A percentile compares a stretch with the other conserved stretches of the same genome.
Evolutionary conservation across 2,113 vertebrate genomes (phyloP).

Genomic region (Uria lomvia): DNA sequence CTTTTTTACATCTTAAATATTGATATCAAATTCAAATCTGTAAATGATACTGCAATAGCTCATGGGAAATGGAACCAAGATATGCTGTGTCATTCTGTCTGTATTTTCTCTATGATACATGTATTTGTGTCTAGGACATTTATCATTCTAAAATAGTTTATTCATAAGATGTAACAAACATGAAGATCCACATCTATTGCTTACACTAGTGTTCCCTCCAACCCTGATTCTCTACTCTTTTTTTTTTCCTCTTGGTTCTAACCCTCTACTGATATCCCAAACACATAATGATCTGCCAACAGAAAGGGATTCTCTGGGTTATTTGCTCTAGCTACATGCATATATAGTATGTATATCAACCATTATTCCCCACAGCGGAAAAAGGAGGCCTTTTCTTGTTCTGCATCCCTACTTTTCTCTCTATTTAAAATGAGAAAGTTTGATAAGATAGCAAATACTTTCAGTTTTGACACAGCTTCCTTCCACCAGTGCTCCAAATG

Average conservation of each 20-base stretch:
- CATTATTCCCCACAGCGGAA: fast-evolving
- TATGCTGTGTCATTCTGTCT: not conserved
- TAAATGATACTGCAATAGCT: not conserved
- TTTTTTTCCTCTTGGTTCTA: not conserved
- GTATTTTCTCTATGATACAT: not conserved
- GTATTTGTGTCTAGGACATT: not conserved
- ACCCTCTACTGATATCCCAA: not conserved
- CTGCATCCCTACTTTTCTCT: not conserved
- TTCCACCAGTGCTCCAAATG: not conserved
- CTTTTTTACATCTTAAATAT: not conserved
- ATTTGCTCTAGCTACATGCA: not conserved
- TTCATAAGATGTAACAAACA: not conserved
- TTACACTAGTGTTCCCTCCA: not conserved
- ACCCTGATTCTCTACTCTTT: not conserved
- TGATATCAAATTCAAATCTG: not conserved
- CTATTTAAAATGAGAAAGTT: not conserved
- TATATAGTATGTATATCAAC: no score
- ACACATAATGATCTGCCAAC: not conserved
- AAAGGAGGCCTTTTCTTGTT: not conserved
- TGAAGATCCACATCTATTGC: not conserved
- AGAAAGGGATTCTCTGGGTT: not conserved
- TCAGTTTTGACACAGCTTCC: not conserved
- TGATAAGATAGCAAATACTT: not conserved
- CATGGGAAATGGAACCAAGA: not conserved
- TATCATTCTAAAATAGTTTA: not conserved